Conservation (phyloP, 2,797 vertebrate genomes). For the Cichlasoma orientale region DNA sequence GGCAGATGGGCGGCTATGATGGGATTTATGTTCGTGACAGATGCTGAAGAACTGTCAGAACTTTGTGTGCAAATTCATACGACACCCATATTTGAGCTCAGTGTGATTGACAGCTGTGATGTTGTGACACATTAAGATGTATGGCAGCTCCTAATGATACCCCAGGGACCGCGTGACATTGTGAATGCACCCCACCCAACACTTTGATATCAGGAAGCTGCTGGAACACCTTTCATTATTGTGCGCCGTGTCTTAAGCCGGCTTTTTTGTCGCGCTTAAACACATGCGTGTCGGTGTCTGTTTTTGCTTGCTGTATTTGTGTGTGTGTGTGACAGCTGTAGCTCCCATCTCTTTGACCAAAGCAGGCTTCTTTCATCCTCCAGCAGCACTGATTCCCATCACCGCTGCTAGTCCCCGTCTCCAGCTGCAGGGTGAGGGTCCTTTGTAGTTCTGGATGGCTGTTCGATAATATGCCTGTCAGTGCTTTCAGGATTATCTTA, state of each 20-base stretch:
- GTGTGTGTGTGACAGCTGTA: constrained; percentile 37
- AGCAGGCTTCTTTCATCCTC: constrained; percentile 53
- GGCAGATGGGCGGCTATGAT: neutral
- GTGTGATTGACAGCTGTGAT: constrained; percentile 61
- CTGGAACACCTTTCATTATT: constrained; percentile 58
- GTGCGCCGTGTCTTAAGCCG: neutral
- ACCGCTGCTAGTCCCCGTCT: constrained; percentile 31
- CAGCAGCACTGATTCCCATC: constrained; percentile 22
- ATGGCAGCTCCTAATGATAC: constrained; percentile 61
- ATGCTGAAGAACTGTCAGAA: constrained; percentile 41
- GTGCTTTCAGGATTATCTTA: constrained; percentile 41
- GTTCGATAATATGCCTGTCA: constrained; percentile 58
- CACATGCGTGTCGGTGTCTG: neutral
- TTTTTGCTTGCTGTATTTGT: constrained; percentile 5
- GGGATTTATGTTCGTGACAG: constrained; percentile 30
- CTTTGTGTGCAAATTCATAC: constrained; percentile 5
- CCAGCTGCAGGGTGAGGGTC: constrained; percentile 28
- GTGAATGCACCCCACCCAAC: constrained; percentile 13
- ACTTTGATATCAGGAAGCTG: constrained; percentile 64
- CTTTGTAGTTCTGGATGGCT: constrained; percentile 53
- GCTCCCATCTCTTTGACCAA: constrained; percentile 54
- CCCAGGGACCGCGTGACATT: constrained; percentile 36
- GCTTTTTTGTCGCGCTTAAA: neutral
- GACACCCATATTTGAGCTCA: neutral
- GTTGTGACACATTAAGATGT: constrained; percentile 50